Conservation (phyloP, 1,140 invertebrate species). For the Whitmania pigra region DNA sequence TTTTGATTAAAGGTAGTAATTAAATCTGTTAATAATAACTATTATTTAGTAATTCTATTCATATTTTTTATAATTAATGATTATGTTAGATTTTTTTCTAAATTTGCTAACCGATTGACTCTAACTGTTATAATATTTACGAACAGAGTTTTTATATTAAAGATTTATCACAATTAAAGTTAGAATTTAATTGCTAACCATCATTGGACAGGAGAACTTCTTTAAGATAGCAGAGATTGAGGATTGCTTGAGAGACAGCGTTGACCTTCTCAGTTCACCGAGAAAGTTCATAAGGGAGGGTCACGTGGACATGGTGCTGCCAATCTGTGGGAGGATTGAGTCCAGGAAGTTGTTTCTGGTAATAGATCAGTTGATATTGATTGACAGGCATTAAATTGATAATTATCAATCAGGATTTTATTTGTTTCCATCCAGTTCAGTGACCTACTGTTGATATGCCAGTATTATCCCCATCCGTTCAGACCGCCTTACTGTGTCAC, state of each 20-base stretch:
- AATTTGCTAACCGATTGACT: no score
- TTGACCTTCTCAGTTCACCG: background rate
- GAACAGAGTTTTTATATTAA: no score
- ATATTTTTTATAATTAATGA: no score
- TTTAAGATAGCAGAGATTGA: constrained; percentile 8
- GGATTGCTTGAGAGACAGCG: background rate
- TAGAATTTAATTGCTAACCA: no score
- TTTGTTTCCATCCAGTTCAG: background rate
- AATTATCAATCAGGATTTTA: no score
- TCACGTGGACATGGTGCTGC: background rate
- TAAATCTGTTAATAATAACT: no score
- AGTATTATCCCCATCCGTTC: constrained; percentile 6
- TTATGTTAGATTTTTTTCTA: no score
- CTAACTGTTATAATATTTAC: no score
- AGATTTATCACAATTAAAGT: no score
- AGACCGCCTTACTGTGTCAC: constrained; percentile 1
- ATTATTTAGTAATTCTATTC: no score
- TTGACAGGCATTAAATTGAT: background rate
- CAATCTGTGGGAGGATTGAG: background rate
- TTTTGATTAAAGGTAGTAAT: no score
- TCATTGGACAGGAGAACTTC: background rate
- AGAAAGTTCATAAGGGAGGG: constrained; percentile 3
- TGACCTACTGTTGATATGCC: background rate
- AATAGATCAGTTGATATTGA: background rate
- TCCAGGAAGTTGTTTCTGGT: background rate